Evolutionary conservation across 2,113 vertebrate species (phyloP).

Genomic region (Polypterus senegalus): DNA sequence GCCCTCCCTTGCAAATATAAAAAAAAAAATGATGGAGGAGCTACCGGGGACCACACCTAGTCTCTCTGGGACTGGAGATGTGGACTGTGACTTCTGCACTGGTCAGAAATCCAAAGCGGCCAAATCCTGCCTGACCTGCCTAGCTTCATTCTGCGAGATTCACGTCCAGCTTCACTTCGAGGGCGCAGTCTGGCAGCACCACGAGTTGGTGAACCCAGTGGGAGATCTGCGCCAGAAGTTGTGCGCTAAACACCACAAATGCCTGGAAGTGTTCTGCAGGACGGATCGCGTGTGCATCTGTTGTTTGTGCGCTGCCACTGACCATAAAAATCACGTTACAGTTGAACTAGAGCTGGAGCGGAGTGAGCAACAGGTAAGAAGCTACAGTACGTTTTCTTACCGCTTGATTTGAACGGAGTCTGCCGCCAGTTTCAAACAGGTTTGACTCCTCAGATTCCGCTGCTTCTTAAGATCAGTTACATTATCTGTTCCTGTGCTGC

Average conservation of each 20-base stretch:
- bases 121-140: slow-evolving; percentile 35
- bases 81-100: slow-evolving; percentile 16
- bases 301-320: neutral
- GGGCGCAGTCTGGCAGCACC: slow-evolving; percentile 8
- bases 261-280: slow-evolving; percentile 20
- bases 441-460: no score
- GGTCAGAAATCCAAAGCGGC: neutral
- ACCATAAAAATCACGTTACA: slow-evolving; percentile 12
- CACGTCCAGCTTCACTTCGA: slow-evolving; percentile 18
- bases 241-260: slow-evolving; percentile 11
- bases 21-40: no score
- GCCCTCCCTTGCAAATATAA: no score
- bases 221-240: neutral
- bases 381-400: no score
- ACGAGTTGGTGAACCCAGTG: slow-evolving; percentile 7
- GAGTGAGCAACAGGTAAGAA: neutral
- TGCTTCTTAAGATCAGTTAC: no score
- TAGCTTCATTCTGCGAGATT: slow-evolving; percentile 29
- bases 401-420: no score
- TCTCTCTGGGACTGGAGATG: neutral
- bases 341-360: neutral
- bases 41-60: no score
- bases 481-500: no score
- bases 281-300: slow-evolving; percentile 15
- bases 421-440: no score